A percentile compares a stretch with the other conserved stretches of the same genome.
Conservation (phyloP, 2,888 invertebrate species). For the Tridacna gigas region DNA sequence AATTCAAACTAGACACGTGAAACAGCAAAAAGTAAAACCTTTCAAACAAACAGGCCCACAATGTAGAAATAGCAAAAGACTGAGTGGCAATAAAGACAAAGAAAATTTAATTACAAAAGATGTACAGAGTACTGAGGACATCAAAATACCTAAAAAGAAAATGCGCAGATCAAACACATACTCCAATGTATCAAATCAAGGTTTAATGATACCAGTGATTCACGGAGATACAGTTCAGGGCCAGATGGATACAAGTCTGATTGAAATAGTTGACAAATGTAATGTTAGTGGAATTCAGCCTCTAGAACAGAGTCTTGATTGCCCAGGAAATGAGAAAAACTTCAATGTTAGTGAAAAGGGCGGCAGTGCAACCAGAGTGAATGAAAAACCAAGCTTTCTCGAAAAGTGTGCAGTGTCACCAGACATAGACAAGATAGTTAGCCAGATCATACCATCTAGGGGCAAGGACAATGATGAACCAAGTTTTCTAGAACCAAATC, state of each 20-base stretch:
- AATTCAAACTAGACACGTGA: not conserved
- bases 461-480: conserved; percentile 22
- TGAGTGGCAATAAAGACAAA: not conserved
- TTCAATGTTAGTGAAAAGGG: not conserved
- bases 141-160: conserved; percentile 43
- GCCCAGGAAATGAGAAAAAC: no score
- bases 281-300: conserved; percentile 54
- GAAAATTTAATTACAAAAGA: conserved; percentile 4
- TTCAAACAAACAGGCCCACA: not conserved
- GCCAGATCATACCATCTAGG: conserved; percentile 10
- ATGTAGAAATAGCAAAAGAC: not conserved
- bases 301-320: conserved; percentile 22
- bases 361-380: not conserved
- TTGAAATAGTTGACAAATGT: conserved; percentile 43
- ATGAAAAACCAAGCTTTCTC: conserved; percentile 48
- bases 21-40: not conserved
- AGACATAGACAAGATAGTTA: not conserved
- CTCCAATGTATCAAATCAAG: conserved; percentile 55
- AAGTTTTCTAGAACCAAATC: conserved; percentile 22
- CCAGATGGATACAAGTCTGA: conserved; percentile 43
- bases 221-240: conserved; percentile 53
- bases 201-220: conserved; percentile 58
- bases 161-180: conserved; percentile 67
- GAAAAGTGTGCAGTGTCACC: conserved; percentile 5
- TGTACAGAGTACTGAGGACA: not conserved